Base-by-base conservation (phyloP, 2,113 vertebrate species). In the Motacilla alba region DNA sequence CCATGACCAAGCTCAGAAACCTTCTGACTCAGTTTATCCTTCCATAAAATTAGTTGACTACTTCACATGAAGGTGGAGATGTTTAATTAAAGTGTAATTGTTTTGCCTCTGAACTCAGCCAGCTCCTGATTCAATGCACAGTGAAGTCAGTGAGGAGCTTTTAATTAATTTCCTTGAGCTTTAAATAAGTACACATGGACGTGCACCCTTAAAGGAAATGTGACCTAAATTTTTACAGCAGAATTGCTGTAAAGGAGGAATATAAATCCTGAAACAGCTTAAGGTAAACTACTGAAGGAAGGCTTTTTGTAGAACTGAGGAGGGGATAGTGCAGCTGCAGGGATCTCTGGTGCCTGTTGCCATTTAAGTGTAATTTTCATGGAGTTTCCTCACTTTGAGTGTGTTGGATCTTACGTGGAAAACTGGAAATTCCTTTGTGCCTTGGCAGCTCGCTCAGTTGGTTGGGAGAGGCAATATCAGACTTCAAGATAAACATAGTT, bases 51-150 rank as follows among this genome's bases (percentile, higher is more conserved):
- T 49, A 94, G 89, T 93, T 92, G 90, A 86, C 87, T 92, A 44
- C 90, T 81, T 95, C 80, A 60, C 86, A 96, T 43, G 73, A 75
- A 89, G 75, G 80, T 78, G 75, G 89, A 80, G 79, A 87, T 78
- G 66, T 84, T 96, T 96, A 95, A 97, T 97, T 95, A 97, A 93
- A 84, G 83, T 93, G 62, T 96, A 95, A 97, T 96, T 95, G 95
- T 75, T 89, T 89, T 84, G 86, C 41, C 64, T 92, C 66, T 94
- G 93, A 94, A 95, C 73, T 94, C 88, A 89, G 77, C 78, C 39
- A 79, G 53, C 52, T 93, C 73, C 89, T 96, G 92, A 94, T 93
- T 93, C 92, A 96, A 5, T 72, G 64, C 55, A 63, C 60, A 18
- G 6, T 75, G 94, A 90, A 96, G 94, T 64, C 69, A 67, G 83